phyloP scores from a whole-genome alignment of 1,140 invertebrate genomes.

The Rhyzopertha dominica region DNA sequence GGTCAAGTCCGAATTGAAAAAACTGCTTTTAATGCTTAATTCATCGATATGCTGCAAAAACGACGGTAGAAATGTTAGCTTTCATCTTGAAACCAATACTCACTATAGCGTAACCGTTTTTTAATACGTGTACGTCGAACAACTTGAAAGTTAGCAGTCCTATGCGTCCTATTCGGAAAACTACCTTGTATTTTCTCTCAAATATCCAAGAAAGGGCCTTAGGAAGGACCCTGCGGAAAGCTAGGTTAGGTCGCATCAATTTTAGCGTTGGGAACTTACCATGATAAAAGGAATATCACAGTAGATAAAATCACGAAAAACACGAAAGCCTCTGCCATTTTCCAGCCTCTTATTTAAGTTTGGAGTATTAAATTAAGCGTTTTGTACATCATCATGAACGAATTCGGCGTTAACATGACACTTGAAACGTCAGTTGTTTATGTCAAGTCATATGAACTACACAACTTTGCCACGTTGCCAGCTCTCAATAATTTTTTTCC shows the following conservation, averaged over 20 bases:
- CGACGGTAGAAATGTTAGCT: constrained; percentile 5
- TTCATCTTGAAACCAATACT: constrained; percentile 35
- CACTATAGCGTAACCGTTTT: constrained; percentile 64
- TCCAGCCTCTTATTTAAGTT: no score
- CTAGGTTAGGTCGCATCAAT: constrained; percentile 1
- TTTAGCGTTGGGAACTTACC: constrained; percentile 8
- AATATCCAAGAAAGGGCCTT: constrained; percentile 60
- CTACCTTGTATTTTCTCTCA: constrained; percentile 57
- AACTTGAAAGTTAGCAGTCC: constrained; percentile 60
- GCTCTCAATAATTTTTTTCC: no score
- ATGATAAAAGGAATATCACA: no score
- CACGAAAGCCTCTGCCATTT: no score
- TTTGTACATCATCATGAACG: no score
- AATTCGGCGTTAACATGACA: no score
- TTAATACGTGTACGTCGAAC: constrained; percentile 60
- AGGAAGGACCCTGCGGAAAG: constrained; percentile 55
- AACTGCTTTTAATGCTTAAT: constrained; percentile 80
- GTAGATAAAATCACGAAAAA: no score
- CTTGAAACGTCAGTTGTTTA: no score
- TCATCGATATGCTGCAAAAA: constrained; percentile 74
- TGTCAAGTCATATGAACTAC: no score
- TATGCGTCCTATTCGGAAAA: constrained; percentile 61
- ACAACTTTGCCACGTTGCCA: no score
- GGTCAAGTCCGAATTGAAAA: constrained; percentile 83
- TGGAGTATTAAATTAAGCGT: no score